Evolutionary conservation across 2,888 invertebrate genomes (phyloP), one percentile per base, ranked within the genome.

Genomic region (Tethea ocularis): DNA sequence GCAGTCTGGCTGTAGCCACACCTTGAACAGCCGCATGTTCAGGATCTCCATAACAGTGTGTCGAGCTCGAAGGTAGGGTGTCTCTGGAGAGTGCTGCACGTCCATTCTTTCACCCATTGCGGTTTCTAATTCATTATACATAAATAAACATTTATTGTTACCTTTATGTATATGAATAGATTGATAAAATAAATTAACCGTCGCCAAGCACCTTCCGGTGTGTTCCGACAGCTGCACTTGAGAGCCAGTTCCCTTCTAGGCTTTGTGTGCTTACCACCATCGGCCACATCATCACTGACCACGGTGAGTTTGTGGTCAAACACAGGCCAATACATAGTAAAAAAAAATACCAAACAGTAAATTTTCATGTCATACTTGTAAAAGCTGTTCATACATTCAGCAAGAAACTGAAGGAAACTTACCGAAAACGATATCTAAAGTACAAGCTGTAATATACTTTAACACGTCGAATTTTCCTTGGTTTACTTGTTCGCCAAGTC

Each of bases 81-180:
- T 93, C 58, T 95, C 93, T 0, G 85, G 83, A 0, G 90, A 86
- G 52, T 91, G 88, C 73, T 95, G 94, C 0, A 94, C 94, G 59
- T 94, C 90, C 79, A 96, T 94, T 54, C 93, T 89, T 61, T 94
- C 93, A 0, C 96, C 96, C 96, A 96, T 96, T 0, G 96, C 95
- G 2, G 96, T 95, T 81, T 96, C 96, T 95, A 59, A 41, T 53
- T 61, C 61, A 57, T 38, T 10, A n/a, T 38, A 38, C 6, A 15
- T 11, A 38, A 54, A 24, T 41, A n/a, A 38, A 58, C 20, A 36
- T 13, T 36, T 5, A 24, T 24, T 24, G 2, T 5, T 24, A n/a
- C n/a, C n/a, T n/a, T n/a, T n/a, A n/a, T n/a, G n/a, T n/a, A n/a
- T n/a, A n/a, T n/a, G n/a, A n/a, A n/a, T n/a, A n/a, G n/a, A n/a